These are phyloP conservation scores for Torymus texanus DNA, from an alignment of 2,888 invertebrate species.

Conservation along the genomic window DNA sequence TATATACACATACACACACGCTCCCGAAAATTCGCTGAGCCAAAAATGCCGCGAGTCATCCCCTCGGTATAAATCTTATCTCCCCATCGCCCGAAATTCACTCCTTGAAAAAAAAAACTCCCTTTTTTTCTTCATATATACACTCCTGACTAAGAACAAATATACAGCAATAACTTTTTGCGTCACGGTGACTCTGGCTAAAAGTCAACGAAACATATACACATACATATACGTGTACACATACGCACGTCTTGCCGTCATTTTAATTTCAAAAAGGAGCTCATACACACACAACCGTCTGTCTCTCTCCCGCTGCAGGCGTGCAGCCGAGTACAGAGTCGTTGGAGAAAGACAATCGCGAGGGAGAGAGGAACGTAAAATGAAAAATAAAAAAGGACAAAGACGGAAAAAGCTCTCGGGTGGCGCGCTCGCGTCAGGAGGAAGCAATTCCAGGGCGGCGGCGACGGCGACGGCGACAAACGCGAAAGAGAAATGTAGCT, in stretches of 20 bases:
- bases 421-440: neutral
- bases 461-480: neutral
- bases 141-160: neutral
- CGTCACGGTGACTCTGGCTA: too few relatives aligned
- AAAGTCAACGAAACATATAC: too few relatives aligned
- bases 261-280: neutral
- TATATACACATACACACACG: too few relatives aligned
- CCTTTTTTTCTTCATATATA: neutral
- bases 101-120: neutral
- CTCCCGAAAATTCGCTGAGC: neutral
- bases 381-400: neutral
- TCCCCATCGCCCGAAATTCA: too few relatives aligned
- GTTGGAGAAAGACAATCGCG: constrained; percentile 14
- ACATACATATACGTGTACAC: too few relatives aligned
- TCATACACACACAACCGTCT: neutral
- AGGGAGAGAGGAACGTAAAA: neutral
- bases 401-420: constrained; percentile 3
- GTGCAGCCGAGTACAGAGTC: neutral
- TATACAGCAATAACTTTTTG: too few relatives aligned
- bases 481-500: constrained; percentile 1
- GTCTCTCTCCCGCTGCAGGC: neutral
- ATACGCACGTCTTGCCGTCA: neutral
- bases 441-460: constrained; percentile 40
- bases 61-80: constrained; percentile 4
- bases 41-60: constrained; percentile 8